These are phyloP conservation scores for Coenonympha glycerion DNA, from an alignment of 2,888 invertebrate genomes.

Conservation along the genomic window DNA sequence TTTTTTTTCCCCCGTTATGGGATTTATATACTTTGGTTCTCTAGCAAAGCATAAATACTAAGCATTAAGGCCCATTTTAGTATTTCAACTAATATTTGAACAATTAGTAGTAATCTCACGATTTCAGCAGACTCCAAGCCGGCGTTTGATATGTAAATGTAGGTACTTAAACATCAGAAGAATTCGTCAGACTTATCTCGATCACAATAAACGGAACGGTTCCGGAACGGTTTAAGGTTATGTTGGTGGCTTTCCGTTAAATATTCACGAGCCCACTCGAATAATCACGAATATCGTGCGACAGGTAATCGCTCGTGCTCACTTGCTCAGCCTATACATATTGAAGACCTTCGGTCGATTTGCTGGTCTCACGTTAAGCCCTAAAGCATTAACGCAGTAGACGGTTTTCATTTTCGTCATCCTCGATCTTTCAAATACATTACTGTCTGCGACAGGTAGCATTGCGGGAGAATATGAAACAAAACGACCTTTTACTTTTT, in stretches of 20 bases:
- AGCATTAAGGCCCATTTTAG: neutral
- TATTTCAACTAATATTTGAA: neutral
- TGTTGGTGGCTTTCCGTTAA: conserved; percentile 1
- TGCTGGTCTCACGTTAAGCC: too few species aligned
- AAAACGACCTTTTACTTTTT: too few species aligned
- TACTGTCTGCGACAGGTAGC: too few species aligned
- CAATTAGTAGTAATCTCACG: conserved; percentile 2
- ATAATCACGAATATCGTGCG: conserved; percentile 5
- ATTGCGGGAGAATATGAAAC: too few species aligned
- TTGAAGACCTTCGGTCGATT: neutral
- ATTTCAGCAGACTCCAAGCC: neutral
- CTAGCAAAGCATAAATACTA: neutral
- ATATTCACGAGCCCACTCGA: conserved; percentile 3
- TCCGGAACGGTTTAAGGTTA: neutral
- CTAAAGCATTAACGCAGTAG: too few species aligned
- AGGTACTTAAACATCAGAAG: conserved; percentile 1
- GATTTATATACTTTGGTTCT: too few species aligned
- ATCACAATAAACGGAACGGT: conserved; percentile 2
- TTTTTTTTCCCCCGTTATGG: too few species aligned
- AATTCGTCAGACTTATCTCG: conserved; percentile 7
- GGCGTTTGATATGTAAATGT: conserved; percentile 6
- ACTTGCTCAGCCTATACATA: neutral
- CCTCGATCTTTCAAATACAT: too few species aligned
- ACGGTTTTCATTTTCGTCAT: too few species aligned
- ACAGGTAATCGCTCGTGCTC: conserved; percentile 4